Evolutionary conservation across 1,140 invertebrate genomes (phyloP), one percentile per base, ranked within the genome.

Genomic region (Bradysia coprophila): DNA sequence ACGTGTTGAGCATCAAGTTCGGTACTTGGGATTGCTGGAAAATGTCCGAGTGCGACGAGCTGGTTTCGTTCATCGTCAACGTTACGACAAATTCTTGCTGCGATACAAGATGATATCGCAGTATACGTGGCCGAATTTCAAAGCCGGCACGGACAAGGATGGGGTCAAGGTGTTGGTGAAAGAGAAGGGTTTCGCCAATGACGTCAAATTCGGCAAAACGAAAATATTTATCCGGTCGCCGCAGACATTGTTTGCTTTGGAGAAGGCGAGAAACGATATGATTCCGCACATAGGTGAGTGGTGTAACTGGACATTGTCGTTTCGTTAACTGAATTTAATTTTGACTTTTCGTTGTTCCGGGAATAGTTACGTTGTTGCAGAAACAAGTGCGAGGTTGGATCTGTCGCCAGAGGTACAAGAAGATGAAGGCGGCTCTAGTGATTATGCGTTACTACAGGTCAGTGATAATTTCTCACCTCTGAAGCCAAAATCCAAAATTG

Each of bases 71-170:
- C 82, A 90, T 57, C 72, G 92, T 43, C 85, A 89, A 61, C 72
- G 79, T 43, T 96, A 95, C 61, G 82, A 87, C 54, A 73, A 80
- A 51, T 94, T 95, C 67, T 56, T 69, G 49, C 54, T 57, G 51
- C 85, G 90, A 44, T 97, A 97, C 66, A 97, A 97, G 69, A 92
- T 95, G 84, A 81, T 95, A 49, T 89, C 81, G 0, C 75, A 80
- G 49, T 81, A 81, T 55, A 96, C 91, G 2, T 97, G 92, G 92
- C 92, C 92, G 21, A 94, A 92, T 59, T 94, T 81, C 67, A 71
- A 73, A 38, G 73, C 75, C 5, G 78, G 76, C 20, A 71, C 55
- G 32, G 78, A 81, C 39, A 75, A 75, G 53, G 88, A 95, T 46
- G 92, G 85, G 1, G 83, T 86, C 1, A 65, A 75, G 54, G 78